Evolutionary conservation across 2,113 vertebrate species (phyloP).

Genomic region (Patagioenas fasciata): DNA sequence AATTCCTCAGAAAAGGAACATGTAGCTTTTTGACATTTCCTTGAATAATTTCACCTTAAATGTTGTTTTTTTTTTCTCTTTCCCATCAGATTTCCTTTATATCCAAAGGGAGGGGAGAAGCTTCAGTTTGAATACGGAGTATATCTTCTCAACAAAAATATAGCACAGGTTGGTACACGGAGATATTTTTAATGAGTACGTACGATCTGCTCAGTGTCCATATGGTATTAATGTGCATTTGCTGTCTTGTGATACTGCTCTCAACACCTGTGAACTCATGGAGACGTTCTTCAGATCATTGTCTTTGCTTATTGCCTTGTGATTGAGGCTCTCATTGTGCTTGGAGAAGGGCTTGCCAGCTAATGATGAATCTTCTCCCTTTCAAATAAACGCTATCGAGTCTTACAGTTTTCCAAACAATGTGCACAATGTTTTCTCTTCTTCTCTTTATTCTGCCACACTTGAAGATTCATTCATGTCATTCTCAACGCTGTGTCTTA

Average conservation of each 20-base stretch:
- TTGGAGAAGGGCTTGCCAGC: not conserved
- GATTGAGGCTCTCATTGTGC: not conserved
- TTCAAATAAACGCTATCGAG: not conserved
- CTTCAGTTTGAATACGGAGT: conserved; percentile 98
- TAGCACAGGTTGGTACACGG: conserved; percentile 87
- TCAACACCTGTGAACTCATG: not conserved
- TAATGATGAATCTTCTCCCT: not conserved
- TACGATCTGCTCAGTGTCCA: not conserved
- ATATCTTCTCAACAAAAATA: conserved; percentile 99
- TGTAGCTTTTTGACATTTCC: not conserved
- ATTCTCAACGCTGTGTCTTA: not conserved
- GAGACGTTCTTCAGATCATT: not conserved
- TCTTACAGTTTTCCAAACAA: not conserved
- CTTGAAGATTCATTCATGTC: accelerated
- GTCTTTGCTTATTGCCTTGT: not conserved
- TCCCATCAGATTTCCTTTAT: conserved; percentile 88
- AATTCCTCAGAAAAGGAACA: not conserved
- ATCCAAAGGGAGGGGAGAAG: conserved; percentile 92
- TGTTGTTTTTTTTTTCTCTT: not conserved
- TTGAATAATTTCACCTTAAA: not conserved
- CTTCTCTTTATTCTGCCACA: not conserved
- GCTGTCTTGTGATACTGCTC: not conserved
- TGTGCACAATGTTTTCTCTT: not conserved
- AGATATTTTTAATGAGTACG: not conserved
- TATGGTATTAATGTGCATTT: not conserved